phyloP scores from a whole-genome alignment of 2,888 invertebrate genomes.

The Leistus spinibarbis region DNA sequence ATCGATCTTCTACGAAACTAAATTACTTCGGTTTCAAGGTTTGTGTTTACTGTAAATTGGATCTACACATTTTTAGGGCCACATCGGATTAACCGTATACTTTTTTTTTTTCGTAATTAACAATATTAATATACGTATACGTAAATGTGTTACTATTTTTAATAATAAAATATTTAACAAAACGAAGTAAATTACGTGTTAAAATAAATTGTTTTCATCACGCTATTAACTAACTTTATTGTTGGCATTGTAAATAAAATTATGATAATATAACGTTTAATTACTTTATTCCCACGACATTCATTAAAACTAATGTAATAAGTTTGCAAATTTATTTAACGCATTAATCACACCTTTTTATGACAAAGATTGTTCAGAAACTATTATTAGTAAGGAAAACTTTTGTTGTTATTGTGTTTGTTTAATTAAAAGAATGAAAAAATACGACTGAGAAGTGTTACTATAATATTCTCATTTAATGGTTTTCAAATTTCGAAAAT shows the following conservation, averaged over 20 bases:
- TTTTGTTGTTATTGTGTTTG: too few relatives aligned
- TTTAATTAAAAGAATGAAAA: too few relatives aligned
- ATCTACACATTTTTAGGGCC: too few relatives aligned
- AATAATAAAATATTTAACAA: too few relatives aligned
- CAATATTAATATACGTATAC: too few relatives aligned
- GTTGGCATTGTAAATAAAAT: not conserved
- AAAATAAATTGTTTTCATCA: not conserved
- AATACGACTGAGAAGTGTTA: too few relatives aligned
- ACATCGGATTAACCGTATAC: too few relatives aligned
- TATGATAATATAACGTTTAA: not conserved
- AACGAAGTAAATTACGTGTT: too few relatives aligned
- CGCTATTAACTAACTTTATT: not conserved
- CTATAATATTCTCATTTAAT: too few relatives aligned
- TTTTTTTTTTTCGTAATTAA: too few relatives aligned
- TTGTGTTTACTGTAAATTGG: not conserved
- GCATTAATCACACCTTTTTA: not conserved
- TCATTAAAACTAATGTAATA: not conserved
- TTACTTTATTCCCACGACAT: not conserved
- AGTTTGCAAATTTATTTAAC: not conserved
- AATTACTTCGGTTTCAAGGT: not conserved
- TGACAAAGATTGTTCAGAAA: not conserved
- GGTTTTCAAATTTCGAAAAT: too few relatives aligned
- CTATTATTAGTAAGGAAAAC: not conserved
- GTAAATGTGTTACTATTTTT: too few relatives aligned
- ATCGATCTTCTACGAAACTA: not conserved